Percentiles rank a stretch among this genome's conserved stretches.
phyloP scores from a whole-genome alignment of 2,113 vertebrate species.

The Nesoenas mayeri region DNA sequence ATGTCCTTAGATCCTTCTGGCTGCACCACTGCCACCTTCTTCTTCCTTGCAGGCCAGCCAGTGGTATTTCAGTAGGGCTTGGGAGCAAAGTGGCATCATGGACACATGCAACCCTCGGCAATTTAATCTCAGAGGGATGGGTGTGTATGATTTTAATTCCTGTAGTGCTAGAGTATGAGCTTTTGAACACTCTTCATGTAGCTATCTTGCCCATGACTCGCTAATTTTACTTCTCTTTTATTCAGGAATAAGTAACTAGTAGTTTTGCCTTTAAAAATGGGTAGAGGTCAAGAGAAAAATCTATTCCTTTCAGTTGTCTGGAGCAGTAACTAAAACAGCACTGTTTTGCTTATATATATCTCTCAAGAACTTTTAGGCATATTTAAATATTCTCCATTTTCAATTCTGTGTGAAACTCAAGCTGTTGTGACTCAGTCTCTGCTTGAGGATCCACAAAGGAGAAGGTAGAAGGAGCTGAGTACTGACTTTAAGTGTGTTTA shows the following conservation, averaged over 20 bases:
- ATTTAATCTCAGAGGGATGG: background rate
- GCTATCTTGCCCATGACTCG: background rate
- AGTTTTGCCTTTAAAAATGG: background rate
- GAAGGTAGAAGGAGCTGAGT: background rate
- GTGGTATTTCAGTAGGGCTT: background rate
- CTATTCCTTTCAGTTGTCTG: background rate
- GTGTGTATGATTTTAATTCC: background rate
- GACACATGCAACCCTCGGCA: background rate
- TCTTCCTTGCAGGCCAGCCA: background rate
- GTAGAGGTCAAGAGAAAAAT: background rate
- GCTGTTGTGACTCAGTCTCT: background rate
- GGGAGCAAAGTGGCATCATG: background rate
- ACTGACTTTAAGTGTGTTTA: background rate
- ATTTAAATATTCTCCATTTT: background rate
- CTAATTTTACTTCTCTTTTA: background rate
- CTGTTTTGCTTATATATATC: background rate
- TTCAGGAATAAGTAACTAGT: background rate
- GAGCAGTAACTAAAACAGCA: background rate
- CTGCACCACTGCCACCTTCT: background rate
- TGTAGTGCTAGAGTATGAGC: background rate
- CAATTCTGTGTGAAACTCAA: background rate
- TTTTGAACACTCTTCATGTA: background rate
- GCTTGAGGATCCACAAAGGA: background rate
- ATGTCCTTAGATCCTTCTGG: background rate
- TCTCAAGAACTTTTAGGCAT: background rate